phyloP scores from a whole-genome alignment of 2,797 vertebrate species.

The Sebastolobus alascanus region DNA sequence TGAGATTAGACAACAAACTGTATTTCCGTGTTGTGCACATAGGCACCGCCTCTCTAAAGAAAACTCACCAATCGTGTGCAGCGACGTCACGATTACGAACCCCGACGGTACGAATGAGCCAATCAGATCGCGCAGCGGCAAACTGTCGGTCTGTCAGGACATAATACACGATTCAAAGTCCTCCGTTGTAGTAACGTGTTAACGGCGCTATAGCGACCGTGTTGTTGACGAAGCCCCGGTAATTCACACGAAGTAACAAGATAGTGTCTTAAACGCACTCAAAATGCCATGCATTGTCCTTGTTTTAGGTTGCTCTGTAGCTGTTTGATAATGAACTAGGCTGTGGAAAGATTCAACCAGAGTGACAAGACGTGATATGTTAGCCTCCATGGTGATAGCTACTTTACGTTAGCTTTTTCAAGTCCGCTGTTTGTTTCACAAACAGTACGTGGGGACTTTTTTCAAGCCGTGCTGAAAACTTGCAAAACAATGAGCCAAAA shows the following conservation, averaged over 20 bases:
- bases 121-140: constrained; percentile 64
- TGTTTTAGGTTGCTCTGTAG: neutral
- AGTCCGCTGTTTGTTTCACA: neutral
- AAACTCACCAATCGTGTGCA: constrained; percentile 64
- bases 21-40: constrained; percentile 77
- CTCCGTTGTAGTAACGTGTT: constrained; percentile 58
- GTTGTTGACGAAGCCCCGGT: constrained; percentile 4
- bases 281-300: neutral
- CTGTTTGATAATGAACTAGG: neutral
- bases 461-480: neutral
- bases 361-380: neutral
- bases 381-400: neutral
- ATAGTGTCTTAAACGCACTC: neutral
- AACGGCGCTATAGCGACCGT: constrained; percentile 59
- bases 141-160: constrained; percentile 1
- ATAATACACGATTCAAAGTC: neutral
- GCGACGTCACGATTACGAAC: rapidly evolving
- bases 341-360: neutral
- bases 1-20: constrained; percentile 29
- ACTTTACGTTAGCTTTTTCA: neutral
- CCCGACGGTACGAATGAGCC: constrained; percentile 42
- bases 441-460: neutral
- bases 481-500: constrained; percentile 4
- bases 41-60: constrained; percentile 54
- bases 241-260: constrained; percentile 22